Evolutionary conservation across 1,140 invertebrate species (phyloP).

Genomic region (Drosophila watanabei): DNA sequence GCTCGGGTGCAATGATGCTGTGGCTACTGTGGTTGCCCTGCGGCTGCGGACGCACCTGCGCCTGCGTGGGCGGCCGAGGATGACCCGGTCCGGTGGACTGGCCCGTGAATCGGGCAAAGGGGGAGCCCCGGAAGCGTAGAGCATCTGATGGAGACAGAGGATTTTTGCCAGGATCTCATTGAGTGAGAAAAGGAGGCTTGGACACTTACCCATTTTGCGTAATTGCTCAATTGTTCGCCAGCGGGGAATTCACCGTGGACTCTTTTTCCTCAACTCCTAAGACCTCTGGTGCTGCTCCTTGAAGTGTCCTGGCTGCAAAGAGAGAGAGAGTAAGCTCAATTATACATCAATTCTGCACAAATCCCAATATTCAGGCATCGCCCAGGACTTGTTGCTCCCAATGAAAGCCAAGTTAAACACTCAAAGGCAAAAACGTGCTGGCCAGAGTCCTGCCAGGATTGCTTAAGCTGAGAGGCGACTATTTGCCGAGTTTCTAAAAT

Average conservation of each 20-base stretch:
- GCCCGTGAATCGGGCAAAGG: conserved; percentile 84
- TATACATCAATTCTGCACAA: background rate
- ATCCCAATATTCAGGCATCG: background rate
- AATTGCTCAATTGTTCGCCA: conserved; percentile 71
- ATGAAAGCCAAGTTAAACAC: conserved; percentile 1
- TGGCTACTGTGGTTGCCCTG: conserved; percentile 5
- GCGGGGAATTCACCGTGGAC: conserved; percentile 42
- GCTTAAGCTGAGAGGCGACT: background rate
- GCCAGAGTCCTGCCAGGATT: background rate
- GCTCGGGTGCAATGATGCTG: conserved; percentile 86
- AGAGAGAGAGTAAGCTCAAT: background rate
- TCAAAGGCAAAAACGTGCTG: conserved; percentile 1
- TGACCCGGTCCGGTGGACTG: conserved; percentile 36
- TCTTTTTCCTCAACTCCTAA: background rate
- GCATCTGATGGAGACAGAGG: conserved; percentile 56
- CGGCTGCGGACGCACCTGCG: conserved; percentile 15
- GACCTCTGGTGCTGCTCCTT: background rate
- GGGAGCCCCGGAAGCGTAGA: conserved; percentile 85
- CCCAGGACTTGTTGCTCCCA: background rate
- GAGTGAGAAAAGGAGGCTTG: background rate
- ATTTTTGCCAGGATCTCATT: background rate
- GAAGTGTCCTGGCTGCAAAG: conserved; percentile 33
- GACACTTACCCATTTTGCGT: conserved; percentile 74
- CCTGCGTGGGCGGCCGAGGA: conserved; percentile 22
- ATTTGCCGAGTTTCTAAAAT: background rate